A percentile compares a stretch with the other conserved stretches of the same genome.
Conservation (phyloP, 2,113 vertebrate species). For the Syngnathus floridae region DNA sequence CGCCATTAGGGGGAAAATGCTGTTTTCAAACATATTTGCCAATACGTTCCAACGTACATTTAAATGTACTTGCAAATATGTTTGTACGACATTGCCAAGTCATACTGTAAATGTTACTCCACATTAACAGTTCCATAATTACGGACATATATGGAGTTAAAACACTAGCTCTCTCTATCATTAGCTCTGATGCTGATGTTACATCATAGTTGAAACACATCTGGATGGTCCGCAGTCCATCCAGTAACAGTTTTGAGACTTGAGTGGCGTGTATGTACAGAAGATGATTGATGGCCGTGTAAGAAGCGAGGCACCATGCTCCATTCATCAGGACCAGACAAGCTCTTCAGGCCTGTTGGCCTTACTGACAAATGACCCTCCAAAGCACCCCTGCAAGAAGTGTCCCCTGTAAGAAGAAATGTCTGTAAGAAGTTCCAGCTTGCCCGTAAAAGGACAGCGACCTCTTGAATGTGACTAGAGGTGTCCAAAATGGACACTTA, state of each 20-base stretch:
- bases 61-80: too few relatives aligned
- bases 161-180: not conserved
- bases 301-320: conserved; percentile 29
- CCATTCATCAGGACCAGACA: conserved; percentile 61
- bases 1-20: too few relatives aligned
- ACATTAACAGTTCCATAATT: too few relatives aligned
- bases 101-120: too few relatives aligned
- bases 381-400: conserved; percentile 20
- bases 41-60: too few relatives aligned
- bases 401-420: conserved; percentile 9
- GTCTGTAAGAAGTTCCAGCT: conserved; percentile 32
- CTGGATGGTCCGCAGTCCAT: not conserved
- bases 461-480: conserved; percentile 29
- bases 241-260: conserved; percentile 29
- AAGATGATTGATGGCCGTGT: conserved; percentile 51
- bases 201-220: not conserved
- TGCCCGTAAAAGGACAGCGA: conserved; percentile 22
- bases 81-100: too few relatives aligned
- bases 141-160: too few relatives aligned
- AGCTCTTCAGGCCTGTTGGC: conserved; percentile 38
- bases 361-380: conserved; percentile 53
- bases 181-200: not conserved
- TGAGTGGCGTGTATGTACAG: conserved; percentile 35
- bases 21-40: too few relatives aligned
- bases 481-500: conserved; percentile 20